A percentile compares a stretch with the other conserved stretches of the same genome.
Evolutionary conservation across 2,888 invertebrate genomes (phyloP).

Genomic region (Ophion costatus): DNA sequence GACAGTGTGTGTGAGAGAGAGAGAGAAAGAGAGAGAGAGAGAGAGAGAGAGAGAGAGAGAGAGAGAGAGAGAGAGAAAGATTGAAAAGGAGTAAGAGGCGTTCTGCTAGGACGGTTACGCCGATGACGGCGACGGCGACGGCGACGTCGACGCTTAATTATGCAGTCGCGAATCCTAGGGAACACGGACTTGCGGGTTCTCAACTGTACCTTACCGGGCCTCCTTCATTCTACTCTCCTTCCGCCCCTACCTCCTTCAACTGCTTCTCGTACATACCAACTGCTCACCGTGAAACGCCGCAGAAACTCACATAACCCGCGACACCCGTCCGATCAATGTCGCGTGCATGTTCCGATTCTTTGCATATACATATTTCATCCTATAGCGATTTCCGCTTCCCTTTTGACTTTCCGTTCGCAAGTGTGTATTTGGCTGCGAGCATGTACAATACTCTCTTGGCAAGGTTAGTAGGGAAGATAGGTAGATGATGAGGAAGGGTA

Average conservation of each 20-base stretch:
- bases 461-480: neutral
- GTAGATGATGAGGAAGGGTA: neutral
- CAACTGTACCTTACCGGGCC: slow-evolving; percentile 31
- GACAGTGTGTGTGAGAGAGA: neutral
- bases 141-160: slow-evolving; percentile 63
- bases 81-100: neutral
- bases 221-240: slow-evolving; percentile 18
- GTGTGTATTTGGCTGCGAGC: slow-evolving; percentile 34
- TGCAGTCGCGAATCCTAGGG: slow-evolving; percentile 58
- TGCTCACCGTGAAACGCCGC: slow-evolving; percentile 57
- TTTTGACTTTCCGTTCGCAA: slow-evolving; percentile 56
- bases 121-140: slow-evolving; percentile 44
- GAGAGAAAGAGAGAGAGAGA: neutral
- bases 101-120: slow-evolving; percentile 33
- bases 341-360: slow-evolving; percentile 72
- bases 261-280: neutral
- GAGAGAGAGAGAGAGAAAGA: neutral
- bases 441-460: neutral
- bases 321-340: slow-evolving; percentile 73
- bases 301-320: slow-evolving; percentile 71
- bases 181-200: slow-evolving; percentile 44
- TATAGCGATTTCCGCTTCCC: slow-evolving; percentile 69
- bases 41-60: neutral
- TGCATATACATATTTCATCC: slow-evolving; percentile 73
- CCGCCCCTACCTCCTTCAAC: slow-evolving; percentile 18